phyloP scores from a whole-genome alignment of 1,140 invertebrate genomes.

The Drosophila chauvacae region DNA sequence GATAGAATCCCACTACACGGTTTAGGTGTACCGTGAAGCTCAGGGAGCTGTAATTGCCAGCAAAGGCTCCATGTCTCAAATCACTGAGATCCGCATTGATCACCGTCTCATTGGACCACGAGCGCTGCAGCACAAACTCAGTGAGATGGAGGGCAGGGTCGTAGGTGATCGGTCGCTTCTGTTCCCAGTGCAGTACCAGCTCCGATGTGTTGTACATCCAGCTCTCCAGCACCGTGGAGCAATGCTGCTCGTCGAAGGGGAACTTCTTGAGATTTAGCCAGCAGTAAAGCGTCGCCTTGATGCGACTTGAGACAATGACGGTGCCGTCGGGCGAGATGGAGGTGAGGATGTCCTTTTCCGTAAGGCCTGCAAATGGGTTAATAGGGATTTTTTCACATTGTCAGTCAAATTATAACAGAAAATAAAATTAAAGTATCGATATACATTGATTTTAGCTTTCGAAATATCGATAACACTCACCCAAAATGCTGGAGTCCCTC shows the following conservation, averaged over 20 bases:
- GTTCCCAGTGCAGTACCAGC: constrained; percentile 90
- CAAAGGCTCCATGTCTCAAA: constrained; percentile 90
- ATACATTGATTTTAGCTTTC: neutral
- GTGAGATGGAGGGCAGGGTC: constrained; percentile 92
- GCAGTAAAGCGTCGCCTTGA: constrained; percentile 92
- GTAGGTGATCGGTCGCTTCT: constrained; percentile 89
- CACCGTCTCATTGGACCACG: constrained; percentile 89
- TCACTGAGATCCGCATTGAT: constrained; percentile 88
- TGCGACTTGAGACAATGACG: constrained; percentile 90
- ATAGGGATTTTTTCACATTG: no score
- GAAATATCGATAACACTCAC: neutral
- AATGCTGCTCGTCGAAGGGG: constrained; percentile 92
- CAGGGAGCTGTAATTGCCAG: constrained; percentile 92
- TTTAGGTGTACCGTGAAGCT: constrained; percentile 91
- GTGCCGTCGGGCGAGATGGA: constrained; percentile 91
- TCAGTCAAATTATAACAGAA: no score
- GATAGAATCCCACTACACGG: constrained; percentile 93
- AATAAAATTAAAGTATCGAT: no score
- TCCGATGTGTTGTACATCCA: constrained; percentile 93
- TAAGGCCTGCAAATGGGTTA: constrained; percentile 85
- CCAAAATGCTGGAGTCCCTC: constrained; percentile 87
- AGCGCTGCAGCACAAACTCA: constrained; percentile 90
- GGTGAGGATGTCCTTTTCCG: constrained; percentile 91
- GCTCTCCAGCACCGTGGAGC: constrained; percentile 91
- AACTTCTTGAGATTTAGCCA: constrained; percentile 93